Percentiles rank a stretch among this genome's conserved stretches.
These are phyloP conservation scores for Chaetogeoica ovagalla DNA, from an alignment of 2,888 invertebrate species.

Conservation along the genomic window DNA sequence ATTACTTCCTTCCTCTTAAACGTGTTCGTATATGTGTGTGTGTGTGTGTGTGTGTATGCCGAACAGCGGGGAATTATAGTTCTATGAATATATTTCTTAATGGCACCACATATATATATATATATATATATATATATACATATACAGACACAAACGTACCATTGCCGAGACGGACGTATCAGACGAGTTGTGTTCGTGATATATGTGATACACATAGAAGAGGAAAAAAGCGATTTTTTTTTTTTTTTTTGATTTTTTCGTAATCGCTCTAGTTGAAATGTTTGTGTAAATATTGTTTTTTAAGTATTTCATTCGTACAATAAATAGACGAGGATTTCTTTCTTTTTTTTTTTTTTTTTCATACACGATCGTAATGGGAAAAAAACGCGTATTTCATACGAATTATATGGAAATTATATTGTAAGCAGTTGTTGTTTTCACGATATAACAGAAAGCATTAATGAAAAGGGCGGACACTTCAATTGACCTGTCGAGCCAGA, in stretches of 20 bases:
- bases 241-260: too few relatives aligned
- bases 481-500: constrained; percentile 21
- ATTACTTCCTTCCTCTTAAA: constrained; percentile 31
- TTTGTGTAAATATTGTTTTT: neutral
- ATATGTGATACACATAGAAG: too few relatives aligned
- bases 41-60: too few relatives aligned
- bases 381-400: neutral
- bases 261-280: neutral
- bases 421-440: neutral
- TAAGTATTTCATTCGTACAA: neutral
- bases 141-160: too few relatives aligned
- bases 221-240: neutral
- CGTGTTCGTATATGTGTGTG: neutral
- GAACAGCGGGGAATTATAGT: constrained; percentile 12
- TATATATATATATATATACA: neutral
- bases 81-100: constrained; percentile 34
- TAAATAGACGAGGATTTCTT: too few relatives aligned
- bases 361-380: neutral
- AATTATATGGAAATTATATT: neutral
- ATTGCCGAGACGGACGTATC: too few relatives aligned
- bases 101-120: constrained; percentile 16
- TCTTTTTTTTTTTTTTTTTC: neutral
- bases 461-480: constrained; percentile 25
- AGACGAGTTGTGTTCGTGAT: neutral
- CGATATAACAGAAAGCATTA: neutral